Evolutionary conservation across 2,113 vertebrate species (phyloP).

Genomic region (Cichladusa arquata): DNA sequence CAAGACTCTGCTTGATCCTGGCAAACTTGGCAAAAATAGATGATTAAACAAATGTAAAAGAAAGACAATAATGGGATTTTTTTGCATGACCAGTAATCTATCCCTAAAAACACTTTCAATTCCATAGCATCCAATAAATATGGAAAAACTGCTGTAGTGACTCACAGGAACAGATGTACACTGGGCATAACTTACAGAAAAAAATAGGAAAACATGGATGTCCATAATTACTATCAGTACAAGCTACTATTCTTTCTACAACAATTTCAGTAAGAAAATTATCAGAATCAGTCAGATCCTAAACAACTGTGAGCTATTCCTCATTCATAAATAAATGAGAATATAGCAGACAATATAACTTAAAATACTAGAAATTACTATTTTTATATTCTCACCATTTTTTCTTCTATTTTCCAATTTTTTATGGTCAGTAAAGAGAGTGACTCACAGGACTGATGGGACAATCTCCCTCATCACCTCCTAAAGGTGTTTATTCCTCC

Average conservation of each 20-base stretch:
- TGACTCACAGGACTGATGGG: not conserved
- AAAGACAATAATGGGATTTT: not conserved
- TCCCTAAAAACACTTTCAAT: not conserved
- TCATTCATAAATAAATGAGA: not conserved
- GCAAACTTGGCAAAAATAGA: not conserved
- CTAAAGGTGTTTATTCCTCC: not conserved
- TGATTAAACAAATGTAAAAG: not conserved
- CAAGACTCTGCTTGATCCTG: not conserved
- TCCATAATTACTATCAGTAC: not conserved
- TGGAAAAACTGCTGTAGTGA: not conserved
- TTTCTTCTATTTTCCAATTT: not conserved
- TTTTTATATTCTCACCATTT: not conserved
- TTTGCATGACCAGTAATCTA: not conserved
- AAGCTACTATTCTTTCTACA: not conserved
- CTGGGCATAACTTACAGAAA: not conserved
- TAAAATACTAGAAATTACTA: not conserved
- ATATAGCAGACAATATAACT: not conserved
- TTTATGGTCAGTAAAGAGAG: not conserved
- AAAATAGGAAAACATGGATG: not conserved
- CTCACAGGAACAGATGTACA: not conserved
- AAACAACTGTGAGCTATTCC: not conserved
- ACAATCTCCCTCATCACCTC: not conserved
- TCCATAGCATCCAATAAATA: not conserved
- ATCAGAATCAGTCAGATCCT: not conserved
- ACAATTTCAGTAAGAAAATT: not conserved